Conservation (phyloP, 2,888 invertebrate species). For the Allolobophora icterica region DNA sequence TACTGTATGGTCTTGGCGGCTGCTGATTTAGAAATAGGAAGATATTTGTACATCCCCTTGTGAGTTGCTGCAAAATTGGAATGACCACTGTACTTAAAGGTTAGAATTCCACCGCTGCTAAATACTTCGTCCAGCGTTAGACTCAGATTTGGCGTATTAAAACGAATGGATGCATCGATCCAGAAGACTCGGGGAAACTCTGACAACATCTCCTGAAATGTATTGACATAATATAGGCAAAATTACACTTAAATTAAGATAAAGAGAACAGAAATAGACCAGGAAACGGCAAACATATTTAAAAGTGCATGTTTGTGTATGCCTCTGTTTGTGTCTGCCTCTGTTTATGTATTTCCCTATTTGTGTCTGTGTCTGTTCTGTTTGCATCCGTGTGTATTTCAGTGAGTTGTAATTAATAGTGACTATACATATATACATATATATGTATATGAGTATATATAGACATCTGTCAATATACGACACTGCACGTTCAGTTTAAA, state of each 20-base stretch:
- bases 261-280: too few species aligned
- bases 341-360: too few species aligned
- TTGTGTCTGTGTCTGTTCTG: too few species aligned
- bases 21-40: constrained; percentile 55
- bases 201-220: constrained; percentile 42
- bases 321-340: too few species aligned
- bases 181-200: constrained; percentile 43
- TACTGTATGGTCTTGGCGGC: constrained; percentile 54
- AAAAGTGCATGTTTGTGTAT: too few species aligned
- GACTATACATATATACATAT: too few species aligned
- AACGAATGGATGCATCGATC: constrained; percentile 45
- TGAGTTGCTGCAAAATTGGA: constrained; percentile 55
- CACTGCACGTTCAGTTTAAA: too few species aligned
- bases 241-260: neutral
- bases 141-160: constrained; percentile 35
- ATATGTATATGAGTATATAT: too few species aligned
- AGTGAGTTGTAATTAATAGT: too few species aligned
- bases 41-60: constrained; percentile 58
- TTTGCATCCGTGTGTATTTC: too few species aligned
- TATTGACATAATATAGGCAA: neutral
- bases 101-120: constrained; percentile 35
- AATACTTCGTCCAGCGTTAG: constrained; percentile 25
- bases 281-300: neutral
- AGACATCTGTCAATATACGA: too few species aligned
- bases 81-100: constrained; percentile 37